Percentiles rank a stretch among this genome's conserved stretches.
phyloP scores from a whole-genome alignment of 2,888 invertebrate species.

The Ptychoptera albimana region DNA sequence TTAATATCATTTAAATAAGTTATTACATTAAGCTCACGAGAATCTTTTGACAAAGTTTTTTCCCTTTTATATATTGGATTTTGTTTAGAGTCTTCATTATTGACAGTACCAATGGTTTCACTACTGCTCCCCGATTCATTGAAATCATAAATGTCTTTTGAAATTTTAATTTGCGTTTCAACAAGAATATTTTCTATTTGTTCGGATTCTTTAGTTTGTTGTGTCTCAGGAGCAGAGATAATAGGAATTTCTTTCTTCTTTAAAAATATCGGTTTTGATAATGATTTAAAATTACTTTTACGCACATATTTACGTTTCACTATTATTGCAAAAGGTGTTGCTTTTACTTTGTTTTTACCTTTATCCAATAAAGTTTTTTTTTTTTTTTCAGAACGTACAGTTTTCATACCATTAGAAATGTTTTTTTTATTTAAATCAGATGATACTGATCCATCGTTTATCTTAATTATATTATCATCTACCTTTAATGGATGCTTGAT shows the following conservation, averaged over 20 bases:
- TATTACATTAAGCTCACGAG: background rate
- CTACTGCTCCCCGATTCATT: constrained; percentile 20
- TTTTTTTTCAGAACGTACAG: too few species aligned
- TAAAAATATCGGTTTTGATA: background rate
- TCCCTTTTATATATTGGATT: too few species aligned
- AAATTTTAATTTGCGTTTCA: constrained; percentile 9
- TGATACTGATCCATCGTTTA: too few species aligned
- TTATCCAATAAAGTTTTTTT: background rate
- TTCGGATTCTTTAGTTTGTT: background rate
- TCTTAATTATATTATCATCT: background rate
- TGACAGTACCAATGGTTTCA: background rate
- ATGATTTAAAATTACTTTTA: background rate
- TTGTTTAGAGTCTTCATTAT: background rate
- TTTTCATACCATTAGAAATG: too few species aligned
- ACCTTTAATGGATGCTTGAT: too few species aligned
- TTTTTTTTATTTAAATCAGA: too few species aligned
- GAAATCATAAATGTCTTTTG: constrained; percentile 24
- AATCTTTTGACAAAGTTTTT: background rate
- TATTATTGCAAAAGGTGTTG: background rate
- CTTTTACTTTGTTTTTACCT: background rate
- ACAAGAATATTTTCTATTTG: background rate
- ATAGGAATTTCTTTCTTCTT: background rate
- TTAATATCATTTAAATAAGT: too few species aligned
- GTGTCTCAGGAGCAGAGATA: background rate
- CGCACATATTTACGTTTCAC: background rate